Conservation (phyloP, 2,888 invertebrate genomes). For the Eilema sororculum region DNA sequence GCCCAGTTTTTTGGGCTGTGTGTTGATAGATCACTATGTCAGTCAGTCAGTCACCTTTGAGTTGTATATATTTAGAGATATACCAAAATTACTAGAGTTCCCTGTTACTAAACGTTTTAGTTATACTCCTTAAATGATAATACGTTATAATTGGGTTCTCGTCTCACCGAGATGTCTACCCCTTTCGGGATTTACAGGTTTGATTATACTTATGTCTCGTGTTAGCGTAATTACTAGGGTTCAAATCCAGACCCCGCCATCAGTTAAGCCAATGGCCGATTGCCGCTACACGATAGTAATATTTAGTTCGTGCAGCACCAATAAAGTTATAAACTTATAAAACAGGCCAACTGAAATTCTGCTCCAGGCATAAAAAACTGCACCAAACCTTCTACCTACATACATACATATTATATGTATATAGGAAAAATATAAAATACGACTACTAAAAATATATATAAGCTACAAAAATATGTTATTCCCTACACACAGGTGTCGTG, state of each 20-base stretch:
- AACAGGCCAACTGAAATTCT: constrained; percentile 31
- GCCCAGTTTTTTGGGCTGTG: no score
- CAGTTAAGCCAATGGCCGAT: neutral
- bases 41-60: no score
- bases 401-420: constrained; percentile 64
- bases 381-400: constrained; percentile 19
- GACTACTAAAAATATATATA: constrained; percentile 81
- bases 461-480: constrained; percentile 87
- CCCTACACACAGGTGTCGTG: constrained; percentile 78
- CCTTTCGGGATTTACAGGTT: no score
- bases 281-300: neutral
- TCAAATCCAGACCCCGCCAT: neutral
- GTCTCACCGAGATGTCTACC: no score
- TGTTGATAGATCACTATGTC: no score
- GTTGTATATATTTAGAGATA: no score
- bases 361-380: constrained; percentile 39
- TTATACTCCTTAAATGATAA: no score
- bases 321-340: constrained; percentile 4
- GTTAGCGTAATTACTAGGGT: neutral
- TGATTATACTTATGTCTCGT: no score
- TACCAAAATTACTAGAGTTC: no score
- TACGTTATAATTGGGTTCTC: no score
- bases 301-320: neutral
- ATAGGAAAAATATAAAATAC: constrained; percentile 86
- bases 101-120: no score